Conservation (phyloP, 2,797 vertebrate species). For the Periparus ater region DNA sequence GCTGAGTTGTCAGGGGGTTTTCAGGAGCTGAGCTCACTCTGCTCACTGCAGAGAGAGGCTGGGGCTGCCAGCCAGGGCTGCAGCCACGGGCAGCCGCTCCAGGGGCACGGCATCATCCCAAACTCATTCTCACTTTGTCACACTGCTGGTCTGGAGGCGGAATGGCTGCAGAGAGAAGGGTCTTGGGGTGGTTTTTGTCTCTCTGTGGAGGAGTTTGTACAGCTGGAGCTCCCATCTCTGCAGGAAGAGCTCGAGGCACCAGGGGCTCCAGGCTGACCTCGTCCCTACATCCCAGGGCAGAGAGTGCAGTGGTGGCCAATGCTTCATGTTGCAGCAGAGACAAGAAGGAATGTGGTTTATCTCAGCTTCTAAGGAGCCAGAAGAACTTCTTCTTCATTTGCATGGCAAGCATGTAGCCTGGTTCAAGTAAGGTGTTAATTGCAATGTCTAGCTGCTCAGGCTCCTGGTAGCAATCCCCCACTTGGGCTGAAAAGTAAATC, state of each 20-base stretch:
- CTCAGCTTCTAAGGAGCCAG: neutral
- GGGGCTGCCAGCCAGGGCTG: neutral
- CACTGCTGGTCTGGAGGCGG: neutral
- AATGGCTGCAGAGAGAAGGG: neutral
- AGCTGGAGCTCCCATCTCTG: neutral
- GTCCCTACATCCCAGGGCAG: neutral
- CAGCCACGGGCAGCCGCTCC: rapidly evolving
- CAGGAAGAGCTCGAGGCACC: neutral
- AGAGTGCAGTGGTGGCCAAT: rapidly evolving
- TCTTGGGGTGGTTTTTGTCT: neutral
- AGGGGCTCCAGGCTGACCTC: neutral
- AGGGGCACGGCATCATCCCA: rapidly evolving
- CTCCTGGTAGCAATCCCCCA: neutral
- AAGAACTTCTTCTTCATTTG: neutral
- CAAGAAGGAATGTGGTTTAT: neutral
- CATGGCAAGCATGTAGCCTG: neutral
- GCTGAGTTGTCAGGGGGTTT: no score
- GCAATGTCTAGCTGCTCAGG: neutral
- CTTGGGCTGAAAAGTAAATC: neutral
- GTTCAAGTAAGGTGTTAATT: slow-evolving; percentile 26
- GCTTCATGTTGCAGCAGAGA: neutral
- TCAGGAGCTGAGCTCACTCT: neutral
- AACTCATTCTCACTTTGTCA: neutral
- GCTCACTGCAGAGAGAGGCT: neutral
- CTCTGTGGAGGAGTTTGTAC: neutral